These are phyloP conservation scores for Serilophus lunatus DNA, from an alignment of 2,113 vertebrate species.

Conservation along the genomic window DNA sequence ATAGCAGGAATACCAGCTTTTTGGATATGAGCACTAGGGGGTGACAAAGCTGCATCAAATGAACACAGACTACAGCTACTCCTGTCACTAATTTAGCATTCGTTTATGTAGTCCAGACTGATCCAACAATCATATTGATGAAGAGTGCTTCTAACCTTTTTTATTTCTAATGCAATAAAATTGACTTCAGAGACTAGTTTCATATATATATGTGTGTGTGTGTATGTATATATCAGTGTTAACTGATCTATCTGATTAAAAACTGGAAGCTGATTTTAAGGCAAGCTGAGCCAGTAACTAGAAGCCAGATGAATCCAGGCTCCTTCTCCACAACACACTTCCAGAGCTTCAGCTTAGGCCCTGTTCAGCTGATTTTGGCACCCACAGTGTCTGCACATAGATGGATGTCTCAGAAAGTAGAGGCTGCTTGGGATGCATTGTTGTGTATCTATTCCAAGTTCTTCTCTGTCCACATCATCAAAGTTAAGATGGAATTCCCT, in stretches of 20 bases:
- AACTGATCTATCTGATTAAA: neutral
- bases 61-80: neutral
- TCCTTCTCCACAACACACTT: neutral
- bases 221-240: neutral
- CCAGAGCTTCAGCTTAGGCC: neutral
- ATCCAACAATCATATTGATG: neutral
- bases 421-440: neutral
- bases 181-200: neutral
- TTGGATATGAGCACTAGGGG: neutral
- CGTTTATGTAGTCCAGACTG: neutral
- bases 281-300: neutral
- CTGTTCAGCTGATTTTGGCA: neutral
- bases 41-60: neutral
- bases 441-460: neutral
- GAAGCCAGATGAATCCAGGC: neutral
- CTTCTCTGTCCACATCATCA: rapidly evolving
- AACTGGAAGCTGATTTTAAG: neutral
- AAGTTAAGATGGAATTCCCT: neutral
- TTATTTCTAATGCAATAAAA: neutral
- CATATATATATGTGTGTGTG: neutral
- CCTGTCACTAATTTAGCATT: neutral
- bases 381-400: neutral
- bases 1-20: neutral
- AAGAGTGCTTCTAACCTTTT: neutral
- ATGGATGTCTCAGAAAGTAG: neutral